Evolutionary conservation across 2,888 invertebrate species (phyloP).

Genomic region (Stenodema calcarata): DNA sequence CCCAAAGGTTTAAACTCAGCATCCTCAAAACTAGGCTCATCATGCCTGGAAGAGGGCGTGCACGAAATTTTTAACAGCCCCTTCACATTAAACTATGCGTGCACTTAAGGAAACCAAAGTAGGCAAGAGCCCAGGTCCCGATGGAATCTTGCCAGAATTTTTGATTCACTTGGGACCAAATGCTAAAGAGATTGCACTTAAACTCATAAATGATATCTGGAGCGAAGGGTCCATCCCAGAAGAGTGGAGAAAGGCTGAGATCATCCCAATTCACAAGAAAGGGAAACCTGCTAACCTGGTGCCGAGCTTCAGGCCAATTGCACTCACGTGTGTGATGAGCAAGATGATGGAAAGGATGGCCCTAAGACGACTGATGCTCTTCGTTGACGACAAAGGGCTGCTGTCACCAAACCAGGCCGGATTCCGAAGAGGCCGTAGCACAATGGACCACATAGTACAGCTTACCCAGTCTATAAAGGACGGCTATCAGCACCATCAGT

Average conservation of each 20-base stretch:
- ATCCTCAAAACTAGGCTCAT: background rate
- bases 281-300: background rate
- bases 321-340: too few species aligned
- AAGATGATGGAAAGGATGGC: slow-evolving; percentile 38
- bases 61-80: slow-evolving; percentile 1
- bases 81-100: background rate
- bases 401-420: slow-evolving; percentile 17
- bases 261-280: slow-evolving; percentile 1
- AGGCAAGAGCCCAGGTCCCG: background rate
- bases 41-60: background rate
- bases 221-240: background rate
- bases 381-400: background rate
- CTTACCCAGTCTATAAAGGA: slow-evolving; percentile 27
- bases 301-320: too few species aligned
- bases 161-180: background rate
- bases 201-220: background rate
- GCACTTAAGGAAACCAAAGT: background rate
- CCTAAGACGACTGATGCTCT: slow-evolving; percentile 4
- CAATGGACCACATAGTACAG: slow-evolving; percentile 32
- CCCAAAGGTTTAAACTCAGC: background rate
- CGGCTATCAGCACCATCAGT: slow-evolving; percentile 19
- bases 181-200: background rate
- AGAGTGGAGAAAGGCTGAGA: slow-evolving; percentile 15
- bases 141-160: too few species aligned
- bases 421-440: background rate